These are phyloP conservation scores for Turdus rufiventris DNA, from an alignment of 2,113 vertebrate genomes.

Conservation along the genomic window DNA sequence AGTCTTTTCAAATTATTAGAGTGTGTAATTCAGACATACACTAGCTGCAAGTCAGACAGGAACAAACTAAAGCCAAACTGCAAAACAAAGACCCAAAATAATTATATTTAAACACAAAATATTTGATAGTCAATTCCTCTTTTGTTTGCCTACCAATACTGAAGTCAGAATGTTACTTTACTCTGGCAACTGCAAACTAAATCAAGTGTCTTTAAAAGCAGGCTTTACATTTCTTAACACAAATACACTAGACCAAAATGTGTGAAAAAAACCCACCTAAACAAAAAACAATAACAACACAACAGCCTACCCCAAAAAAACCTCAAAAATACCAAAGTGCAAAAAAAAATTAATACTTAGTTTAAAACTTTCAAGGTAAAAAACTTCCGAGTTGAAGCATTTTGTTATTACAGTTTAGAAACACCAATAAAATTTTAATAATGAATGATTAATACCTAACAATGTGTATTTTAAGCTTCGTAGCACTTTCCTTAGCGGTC, in stretches of 20 bases:
- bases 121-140: background rate
- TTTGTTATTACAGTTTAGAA: background rate
- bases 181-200: background rate
- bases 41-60: background rate
- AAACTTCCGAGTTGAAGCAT: background rate
- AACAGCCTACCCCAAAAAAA: background rate
- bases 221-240: background rate
- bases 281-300: background rate
- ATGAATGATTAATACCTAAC: background rate
- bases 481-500: background rate
- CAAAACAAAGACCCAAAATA: background rate
- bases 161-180: background rate
- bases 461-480: background rate
- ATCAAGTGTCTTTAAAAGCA: background rate
- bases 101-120: background rate
- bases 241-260: background rate
- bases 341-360: background rate
- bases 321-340: background rate
- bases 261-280: fast-evolving
- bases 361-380: background rate
- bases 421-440: background rate
- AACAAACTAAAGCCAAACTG: background rate
- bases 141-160: background rate
- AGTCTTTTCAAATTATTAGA: background rate
- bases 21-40: background rate